Evolutionary conservation across 1,140 invertebrate genomes (phyloP).

Genomic region (Kradibia gibbosae): DNA sequence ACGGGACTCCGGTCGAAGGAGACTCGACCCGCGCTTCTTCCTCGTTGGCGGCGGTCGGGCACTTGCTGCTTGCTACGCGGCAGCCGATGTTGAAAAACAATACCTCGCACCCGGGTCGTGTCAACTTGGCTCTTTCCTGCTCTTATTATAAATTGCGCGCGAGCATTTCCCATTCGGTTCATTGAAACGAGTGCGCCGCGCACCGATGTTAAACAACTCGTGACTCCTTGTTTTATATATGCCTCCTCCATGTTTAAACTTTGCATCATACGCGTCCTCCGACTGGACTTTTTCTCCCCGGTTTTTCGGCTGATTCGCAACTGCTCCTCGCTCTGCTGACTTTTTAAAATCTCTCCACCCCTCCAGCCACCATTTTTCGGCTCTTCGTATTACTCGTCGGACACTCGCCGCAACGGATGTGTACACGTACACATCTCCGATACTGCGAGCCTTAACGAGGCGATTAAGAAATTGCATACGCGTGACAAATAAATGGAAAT

Average conservation of each 20-base stretch:
- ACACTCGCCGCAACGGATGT: too few relatives aligned
- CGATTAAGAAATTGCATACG: too few relatives aligned
- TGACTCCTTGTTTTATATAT: background rate
- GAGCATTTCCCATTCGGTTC: constrained; percentile 12
- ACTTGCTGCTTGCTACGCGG: background rate
- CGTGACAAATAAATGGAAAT: too few relatives aligned
- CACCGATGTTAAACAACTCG: background rate
- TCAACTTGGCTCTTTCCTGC: constrained; percentile 17
- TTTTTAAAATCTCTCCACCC: too few relatives aligned
- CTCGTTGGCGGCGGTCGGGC: constrained; percentile 10
- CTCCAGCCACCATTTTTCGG: too few relatives aligned
- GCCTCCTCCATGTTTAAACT: background rate
- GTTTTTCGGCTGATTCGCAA: background rate
- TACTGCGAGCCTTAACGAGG: too few relatives aligned
- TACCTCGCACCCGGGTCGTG: background rate
- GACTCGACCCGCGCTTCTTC: background rate
- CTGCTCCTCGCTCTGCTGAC: too few relatives aligned
- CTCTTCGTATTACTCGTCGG: too few relatives aligned
- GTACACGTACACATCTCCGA: too few relatives aligned
- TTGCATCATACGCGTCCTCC: background rate
- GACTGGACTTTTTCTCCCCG: background rate
- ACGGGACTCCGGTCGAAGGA: too few relatives aligned
- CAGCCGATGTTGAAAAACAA: constrained; percentile 30
- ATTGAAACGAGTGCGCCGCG: background rate
- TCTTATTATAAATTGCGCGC: background rate